These are phyloP conservation scores for Drosophila paranaensis DNA, from an alignment of 2,888 invertebrate genomes.

Conservation along the genomic window DNA sequence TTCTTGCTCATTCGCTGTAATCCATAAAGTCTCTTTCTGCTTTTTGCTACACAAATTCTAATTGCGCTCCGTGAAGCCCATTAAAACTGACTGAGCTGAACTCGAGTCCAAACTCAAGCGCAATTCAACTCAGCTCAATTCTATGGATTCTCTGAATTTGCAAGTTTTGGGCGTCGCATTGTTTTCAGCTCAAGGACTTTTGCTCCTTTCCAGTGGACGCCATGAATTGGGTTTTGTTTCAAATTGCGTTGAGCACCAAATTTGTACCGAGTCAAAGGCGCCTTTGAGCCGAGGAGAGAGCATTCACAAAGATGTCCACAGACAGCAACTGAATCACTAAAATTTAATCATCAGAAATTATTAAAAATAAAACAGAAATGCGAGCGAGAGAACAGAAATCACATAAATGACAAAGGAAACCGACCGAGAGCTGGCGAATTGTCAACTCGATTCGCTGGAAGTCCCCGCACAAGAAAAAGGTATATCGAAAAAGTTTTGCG, in stretches of 20 bases:
- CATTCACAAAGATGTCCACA: constrained; percentile 23
- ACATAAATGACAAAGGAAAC: constrained; percentile 3
- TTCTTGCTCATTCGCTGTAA: not conserved
- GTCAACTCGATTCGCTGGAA: constrained; percentile 52
- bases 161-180: constrained; percentile 7
- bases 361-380: constrained; percentile 14
- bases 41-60: not conserved
- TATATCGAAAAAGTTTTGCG: constrained; percentile 41
- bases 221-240: not conserved
- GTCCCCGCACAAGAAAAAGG: constrained; percentile 35
- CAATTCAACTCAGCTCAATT: not conserved
- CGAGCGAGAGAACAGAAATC: constrained; percentile 6
- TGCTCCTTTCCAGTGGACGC: not conserved
- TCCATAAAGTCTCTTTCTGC: not conserved
- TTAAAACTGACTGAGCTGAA: not conserved
- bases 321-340: constrained; percentile 65
- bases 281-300: not conserved
- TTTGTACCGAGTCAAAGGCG: constrained; percentile 36
- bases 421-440: constrained; percentile 30
- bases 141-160: constrained; percentile 2
- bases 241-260: constrained; percentile 33
- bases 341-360: constrained; percentile 74
- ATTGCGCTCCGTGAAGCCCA: not conserved
- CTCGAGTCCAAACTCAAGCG: not conserved
- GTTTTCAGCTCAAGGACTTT: constrained; percentile 5